Evolutionary conservation across 2,888 invertebrate species (phyloP).

Genomic region (Standfussiana lucernea): DNA sequence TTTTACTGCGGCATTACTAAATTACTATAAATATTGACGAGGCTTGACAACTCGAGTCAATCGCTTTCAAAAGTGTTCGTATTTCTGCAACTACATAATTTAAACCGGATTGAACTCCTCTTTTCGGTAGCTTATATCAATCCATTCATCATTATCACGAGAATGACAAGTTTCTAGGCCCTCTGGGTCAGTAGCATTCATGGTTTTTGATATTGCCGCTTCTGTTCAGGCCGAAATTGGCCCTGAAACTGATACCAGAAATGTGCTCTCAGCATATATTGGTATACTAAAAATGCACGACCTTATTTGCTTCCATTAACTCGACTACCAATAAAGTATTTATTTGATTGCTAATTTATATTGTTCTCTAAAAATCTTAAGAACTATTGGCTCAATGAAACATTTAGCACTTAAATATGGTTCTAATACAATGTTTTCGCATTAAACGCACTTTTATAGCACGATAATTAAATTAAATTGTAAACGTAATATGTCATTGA

Average conservation of each 20-base stretch:
- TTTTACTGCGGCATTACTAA: too few species aligned
- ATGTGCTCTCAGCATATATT: background rate
- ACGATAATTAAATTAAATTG: slow-evolving; percentile 56
- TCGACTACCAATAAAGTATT: background rate
- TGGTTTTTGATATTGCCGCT: background rate
- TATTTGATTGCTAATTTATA: background rate
- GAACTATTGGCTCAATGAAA: slow-evolving; percentile 43
- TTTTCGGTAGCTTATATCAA: background rate
- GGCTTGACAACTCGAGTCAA: too few species aligned
- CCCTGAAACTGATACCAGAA: background rate
- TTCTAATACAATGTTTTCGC: slow-evolving; percentile 41
- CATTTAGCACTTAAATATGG: slow-evolving; percentile 50
- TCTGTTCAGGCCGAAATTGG: background rate
- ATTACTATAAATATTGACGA: too few species aligned
- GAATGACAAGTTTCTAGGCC: background rate
- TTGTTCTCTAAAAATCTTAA: slow-evolving; percentile 29
- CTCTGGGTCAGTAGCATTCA: background rate
- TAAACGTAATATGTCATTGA: slow-evolving; percentile 49
- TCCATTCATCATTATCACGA: background rate
- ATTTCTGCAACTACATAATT: background rate
- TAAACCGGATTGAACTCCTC: background rate
- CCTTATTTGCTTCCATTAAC: background rate
- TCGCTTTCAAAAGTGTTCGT: too few species aligned
- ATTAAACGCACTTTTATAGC: slow-evolving; percentile 51
- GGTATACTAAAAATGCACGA: background rate